These are phyloP conservation scores for Amphilophus citrinellus DNA, from an alignment of 2,113 vertebrate genomes.

Conservation along the genomic window DNA sequence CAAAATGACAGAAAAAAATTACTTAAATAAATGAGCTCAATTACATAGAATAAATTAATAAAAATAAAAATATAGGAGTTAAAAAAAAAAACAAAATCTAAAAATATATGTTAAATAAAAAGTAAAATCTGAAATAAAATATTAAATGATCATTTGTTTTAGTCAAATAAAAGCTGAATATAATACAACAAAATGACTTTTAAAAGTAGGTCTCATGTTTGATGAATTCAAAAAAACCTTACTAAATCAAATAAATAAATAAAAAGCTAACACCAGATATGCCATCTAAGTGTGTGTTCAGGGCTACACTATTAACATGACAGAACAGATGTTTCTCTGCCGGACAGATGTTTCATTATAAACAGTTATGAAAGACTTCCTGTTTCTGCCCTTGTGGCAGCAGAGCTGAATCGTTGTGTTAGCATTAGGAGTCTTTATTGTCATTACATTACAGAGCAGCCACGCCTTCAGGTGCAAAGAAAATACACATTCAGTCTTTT, in stretches of 20 bases:
- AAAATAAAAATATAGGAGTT: not conserved
- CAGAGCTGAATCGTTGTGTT: not conserved
- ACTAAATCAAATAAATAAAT: not conserved
- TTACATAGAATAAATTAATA: not conserved
- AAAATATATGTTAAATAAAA: not conserved
- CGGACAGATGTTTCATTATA: not conserved
- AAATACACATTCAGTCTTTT: not conserved
- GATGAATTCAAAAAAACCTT: not conserved
- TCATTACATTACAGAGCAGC: not conserved
- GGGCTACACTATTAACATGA: not conserved
- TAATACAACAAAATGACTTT: not conserved
- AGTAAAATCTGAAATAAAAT: not conserved
- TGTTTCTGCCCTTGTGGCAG: not conserved
- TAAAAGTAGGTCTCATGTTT: not conserved
- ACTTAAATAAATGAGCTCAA: not conserved
- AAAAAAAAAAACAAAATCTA: not conserved
- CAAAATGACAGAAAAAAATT: not conserved
- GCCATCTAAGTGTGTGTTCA: not conserved
- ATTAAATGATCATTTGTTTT: not conserved
- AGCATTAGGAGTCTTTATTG: not conserved
- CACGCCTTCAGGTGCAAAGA: not conserved
- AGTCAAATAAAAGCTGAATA: no score
- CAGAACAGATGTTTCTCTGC: not conserved
- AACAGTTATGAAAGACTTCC: rapidly evolving
- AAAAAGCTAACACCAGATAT: not conserved